A percentile compares a stretch with the other conserved stretches of the same genome.
phyloP scores from a whole-genome alignment of 2,113 vertebrate species.

The Gavialis gangeticus region DNA sequence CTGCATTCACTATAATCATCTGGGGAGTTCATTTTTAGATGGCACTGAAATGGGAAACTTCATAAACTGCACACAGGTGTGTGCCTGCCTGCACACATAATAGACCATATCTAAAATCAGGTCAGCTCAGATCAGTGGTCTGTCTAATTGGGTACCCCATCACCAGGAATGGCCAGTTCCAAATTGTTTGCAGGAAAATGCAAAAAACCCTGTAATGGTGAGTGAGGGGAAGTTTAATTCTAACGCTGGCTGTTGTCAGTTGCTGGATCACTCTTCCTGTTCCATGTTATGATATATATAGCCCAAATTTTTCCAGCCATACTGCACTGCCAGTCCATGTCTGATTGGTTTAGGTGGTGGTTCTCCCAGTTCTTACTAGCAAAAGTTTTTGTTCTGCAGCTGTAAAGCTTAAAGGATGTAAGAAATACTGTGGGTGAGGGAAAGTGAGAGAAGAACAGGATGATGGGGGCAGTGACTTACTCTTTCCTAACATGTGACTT shows the following conservation, averaged over 20 bases:
- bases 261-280: not conserved
- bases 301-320: not conserved
- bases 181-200: not conserved
- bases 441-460: not conserved
- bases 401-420: not conserved
- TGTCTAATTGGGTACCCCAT: not conserved
- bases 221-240: not conserved
- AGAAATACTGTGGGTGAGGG: not conserved
- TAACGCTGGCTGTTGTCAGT: not conserved
- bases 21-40: not conserved
- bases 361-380: not conserved
- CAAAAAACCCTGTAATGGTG: not conserved
- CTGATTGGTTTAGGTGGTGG: not conserved
- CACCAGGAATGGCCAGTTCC: not conserved
- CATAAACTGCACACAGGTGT: not conserved
- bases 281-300: not conserved
- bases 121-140: not conserved
- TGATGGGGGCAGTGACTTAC: not conserved
- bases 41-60: not conserved
- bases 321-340: not conserved
- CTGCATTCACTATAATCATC: not conserved
- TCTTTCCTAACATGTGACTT: not conserved
- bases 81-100: not conserved
- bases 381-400: not conserved
- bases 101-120: not conserved